Percentiles rank a stretch among this genome's conserved stretches.
Conservation (phyloP, 2,888 invertebrate species). For the Synanthedon tipuliformis region DNA sequence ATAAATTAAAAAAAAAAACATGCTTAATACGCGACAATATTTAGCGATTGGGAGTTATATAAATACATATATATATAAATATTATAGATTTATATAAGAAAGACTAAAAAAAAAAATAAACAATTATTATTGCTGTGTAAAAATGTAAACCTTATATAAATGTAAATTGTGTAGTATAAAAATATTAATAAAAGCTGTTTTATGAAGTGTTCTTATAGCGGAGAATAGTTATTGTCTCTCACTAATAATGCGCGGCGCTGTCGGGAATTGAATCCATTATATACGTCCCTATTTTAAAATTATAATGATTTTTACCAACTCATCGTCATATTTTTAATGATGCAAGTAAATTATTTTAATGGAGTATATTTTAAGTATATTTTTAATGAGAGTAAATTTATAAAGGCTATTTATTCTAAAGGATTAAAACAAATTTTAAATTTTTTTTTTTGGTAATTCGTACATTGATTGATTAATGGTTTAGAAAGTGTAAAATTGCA, state of each 20-base stretch:
- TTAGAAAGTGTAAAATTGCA: no score
- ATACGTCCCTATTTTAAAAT: no score
- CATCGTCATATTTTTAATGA: no score
- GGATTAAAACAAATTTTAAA: no score
- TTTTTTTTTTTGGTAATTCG: no score
- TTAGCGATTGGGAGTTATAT: conserved; percentile 52
- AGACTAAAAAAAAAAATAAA: conserved; percentile 48
- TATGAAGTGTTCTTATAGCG: conserved; percentile 68
- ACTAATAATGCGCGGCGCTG: conserved; percentile 4
- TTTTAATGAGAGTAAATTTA: no score
- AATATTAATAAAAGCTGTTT: conserved; percentile 54
- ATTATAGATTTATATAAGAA: conserved; percentile 38
- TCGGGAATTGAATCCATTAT: conserved; percentile 1
- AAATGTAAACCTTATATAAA: conserved; percentile 64
- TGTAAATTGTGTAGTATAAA: conserved; percentile 67
- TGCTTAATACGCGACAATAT: conserved; percentile 69
- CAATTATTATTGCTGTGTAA: conserved; percentile 68
- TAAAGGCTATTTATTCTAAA: no score
- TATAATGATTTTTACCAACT: no score
- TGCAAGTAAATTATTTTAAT: no score
- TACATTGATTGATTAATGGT: no score
- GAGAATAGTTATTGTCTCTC: conserved; percentile 40
- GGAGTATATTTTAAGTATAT: no score
- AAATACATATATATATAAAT: conserved; percentile 47
- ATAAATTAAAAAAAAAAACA: conserved; percentile 23